Percentiles rank a stretch among this genome's conserved stretches.
These are phyloP conservation scores for Solea solea DNA, from an alignment of 2,113 vertebrate species.

Conservation along the genomic window DNA sequence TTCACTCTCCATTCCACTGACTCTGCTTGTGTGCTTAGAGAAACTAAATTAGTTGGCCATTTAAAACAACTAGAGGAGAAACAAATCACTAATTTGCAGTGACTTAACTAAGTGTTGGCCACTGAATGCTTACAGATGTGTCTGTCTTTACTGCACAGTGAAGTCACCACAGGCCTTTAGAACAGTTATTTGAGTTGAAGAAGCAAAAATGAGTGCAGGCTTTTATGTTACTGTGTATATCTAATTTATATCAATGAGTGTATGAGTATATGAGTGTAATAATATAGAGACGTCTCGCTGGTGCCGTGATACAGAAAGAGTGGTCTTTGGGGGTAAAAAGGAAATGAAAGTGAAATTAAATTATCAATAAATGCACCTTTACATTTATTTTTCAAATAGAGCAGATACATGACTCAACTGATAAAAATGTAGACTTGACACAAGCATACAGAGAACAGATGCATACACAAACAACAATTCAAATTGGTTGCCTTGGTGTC, in stretches of 20 bases:
- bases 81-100: not conserved
- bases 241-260: not conserved
- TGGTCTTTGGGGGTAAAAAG: not conserved
- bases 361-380: not conserved
- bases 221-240: not conserved
- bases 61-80: not conserved
- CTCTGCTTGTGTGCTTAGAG: not conserved
- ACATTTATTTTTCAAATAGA: not conserved
- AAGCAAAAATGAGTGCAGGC: not conserved
- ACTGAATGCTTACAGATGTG: no score
- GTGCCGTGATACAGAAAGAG: not conserved
- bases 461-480: not conserved
- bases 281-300: not conserved
- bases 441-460: not conserved
- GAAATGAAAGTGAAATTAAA: not conserved
- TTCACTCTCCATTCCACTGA: not conserved
- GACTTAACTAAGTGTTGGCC: not conserved
- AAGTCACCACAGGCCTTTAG: no score
- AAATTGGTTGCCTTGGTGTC: not conserved
- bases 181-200: not conserved
- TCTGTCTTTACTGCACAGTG: no score
- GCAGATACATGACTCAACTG: not conserved
- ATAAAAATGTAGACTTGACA: no score
- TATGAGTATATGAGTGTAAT: no score
- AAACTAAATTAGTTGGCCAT: not conserved